Conservation (phyloP, 2,888 invertebrate genomes). For the Xanthia togata region DNA sequence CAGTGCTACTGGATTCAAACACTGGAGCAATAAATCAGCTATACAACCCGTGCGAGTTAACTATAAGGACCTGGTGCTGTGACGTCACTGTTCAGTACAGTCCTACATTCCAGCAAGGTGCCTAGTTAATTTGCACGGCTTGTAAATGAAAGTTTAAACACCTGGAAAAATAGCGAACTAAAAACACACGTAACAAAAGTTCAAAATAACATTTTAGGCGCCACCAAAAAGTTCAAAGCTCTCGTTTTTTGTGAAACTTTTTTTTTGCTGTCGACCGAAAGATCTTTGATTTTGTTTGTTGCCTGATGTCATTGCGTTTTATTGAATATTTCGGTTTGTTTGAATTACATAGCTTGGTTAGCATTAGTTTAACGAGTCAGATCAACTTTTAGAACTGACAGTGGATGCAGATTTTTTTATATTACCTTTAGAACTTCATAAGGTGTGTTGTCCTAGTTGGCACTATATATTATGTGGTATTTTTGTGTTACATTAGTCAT, state of each 20-base stretch:
- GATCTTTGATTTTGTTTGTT: constrained; percentile 57
- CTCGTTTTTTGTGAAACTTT: constrained; percentile 64
- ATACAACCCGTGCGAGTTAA: too few species aligned
- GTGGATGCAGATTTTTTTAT: not conserved
- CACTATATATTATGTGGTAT: constrained; percentile 10
- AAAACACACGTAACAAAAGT: not conserved
- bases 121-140: too few species aligned
- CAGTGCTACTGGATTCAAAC: not conserved
- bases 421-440: not conserved
- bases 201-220: constrained; percentile 58
- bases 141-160: not conserved
- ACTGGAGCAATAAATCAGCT: not conserved
- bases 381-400: not conserved
- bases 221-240: constrained; percentile 68
- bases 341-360: constrained; percentile 29
- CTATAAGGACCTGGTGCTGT: too few species aligned
- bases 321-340: constrained; percentile 26
- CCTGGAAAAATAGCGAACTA: not conserved
- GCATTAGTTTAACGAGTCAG: not conserved
- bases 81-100: too few species aligned
- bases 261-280: constrained; percentile 55
- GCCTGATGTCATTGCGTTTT: constrained; percentile 24
- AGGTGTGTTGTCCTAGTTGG: constrained; percentile 3
- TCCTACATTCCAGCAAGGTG: too few species aligned
- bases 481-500: constrained; percentile 36